Evolutionary conservation across 1,140 invertebrate genomes (phyloP).

Genomic region (Argopecten irradians): DNA sequence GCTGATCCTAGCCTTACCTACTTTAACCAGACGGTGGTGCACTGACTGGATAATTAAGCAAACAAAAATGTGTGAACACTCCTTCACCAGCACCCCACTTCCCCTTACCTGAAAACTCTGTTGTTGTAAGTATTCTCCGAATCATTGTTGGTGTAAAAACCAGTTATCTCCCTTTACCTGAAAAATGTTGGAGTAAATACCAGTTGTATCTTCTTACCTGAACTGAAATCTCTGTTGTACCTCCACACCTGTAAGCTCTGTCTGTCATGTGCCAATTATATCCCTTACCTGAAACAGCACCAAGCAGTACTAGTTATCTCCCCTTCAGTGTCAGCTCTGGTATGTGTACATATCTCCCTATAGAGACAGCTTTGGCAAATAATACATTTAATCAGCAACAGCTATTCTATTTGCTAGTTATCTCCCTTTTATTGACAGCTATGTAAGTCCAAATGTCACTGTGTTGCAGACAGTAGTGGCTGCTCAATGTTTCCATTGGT

Average conservation of each 20-base stretch:
- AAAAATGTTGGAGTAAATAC: neutral
- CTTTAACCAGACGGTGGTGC: too few relatives aligned
- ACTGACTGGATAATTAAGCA: too few relatives aligned
- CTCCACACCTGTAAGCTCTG: too few relatives aligned
- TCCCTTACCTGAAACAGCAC: neutral
- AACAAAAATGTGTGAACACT: too few relatives aligned
- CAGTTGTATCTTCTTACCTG: too few relatives aligned
- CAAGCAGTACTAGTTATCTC: neutral
- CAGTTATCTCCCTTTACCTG: neutral
- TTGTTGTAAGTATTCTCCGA: neutral
- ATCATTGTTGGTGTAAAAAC: neutral
- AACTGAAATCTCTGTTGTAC: too few relatives aligned
- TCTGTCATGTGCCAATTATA: too few relatives aligned
- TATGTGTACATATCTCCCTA: too few relatives aligned
- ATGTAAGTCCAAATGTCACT: neutral
- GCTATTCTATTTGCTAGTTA: neutral
- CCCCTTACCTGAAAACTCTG: neutral
- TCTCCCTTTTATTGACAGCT: neutral
- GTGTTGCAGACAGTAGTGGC: constrained; percentile 33
- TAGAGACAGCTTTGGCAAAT: too few relatives aligned
- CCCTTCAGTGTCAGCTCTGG: neutral
- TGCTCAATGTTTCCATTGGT: constrained; percentile 43
- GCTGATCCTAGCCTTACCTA: too few relatives aligned
- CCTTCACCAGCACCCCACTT: too few relatives aligned
- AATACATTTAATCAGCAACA: too few relatives aligned